These are phyloP conservation scores for Caenorhabditis remanei DNA, from an alignment of 1,140 invertebrate genomes.

Conservation along the genomic window DNA sequence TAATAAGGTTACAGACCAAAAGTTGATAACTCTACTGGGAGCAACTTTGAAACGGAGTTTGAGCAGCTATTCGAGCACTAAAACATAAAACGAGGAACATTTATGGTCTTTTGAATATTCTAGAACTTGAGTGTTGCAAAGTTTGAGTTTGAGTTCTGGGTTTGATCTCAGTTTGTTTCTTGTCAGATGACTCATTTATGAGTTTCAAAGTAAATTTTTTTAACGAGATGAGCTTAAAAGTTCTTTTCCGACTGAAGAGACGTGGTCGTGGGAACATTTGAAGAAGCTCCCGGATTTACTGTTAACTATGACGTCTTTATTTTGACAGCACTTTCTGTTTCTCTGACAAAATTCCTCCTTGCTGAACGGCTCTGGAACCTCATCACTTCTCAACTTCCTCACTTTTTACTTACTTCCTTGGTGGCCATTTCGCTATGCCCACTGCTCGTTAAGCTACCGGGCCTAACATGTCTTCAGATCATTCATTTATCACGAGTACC, in stretches of 20 bases:
- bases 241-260: neutral
- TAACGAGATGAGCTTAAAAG: neutral
- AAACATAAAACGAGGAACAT: neutral
- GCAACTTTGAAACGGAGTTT: neutral
- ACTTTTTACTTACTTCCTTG: too few relatives aligned
- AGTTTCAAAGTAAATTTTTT: neutral
- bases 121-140: neutral
- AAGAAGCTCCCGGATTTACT: too few relatives aligned
- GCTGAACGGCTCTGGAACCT: too few relatives aligned
- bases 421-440: neutral
- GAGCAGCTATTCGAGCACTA: neutral
- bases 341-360: too few relatives aligned
- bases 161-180: neutral
- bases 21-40: slow-evolving; percentile 26
- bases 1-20: neutral
- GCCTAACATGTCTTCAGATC: slow-evolving; percentile 3
- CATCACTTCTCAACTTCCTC: too few relatives aligned
- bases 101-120: slow-evolving; percentile 50
- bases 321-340: too few relatives aligned
- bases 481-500: slow-evolving; percentile 10
- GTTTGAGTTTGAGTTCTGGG: neutral
- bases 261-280: neutral
- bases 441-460: neutral
- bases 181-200: too few relatives aligned
- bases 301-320: too few relatives aligned